These are phyloP conservation scores for Engraulis encrasicolus DNA, from an alignment of 2,113 vertebrate species.

Conservation along the genomic window DNA sequence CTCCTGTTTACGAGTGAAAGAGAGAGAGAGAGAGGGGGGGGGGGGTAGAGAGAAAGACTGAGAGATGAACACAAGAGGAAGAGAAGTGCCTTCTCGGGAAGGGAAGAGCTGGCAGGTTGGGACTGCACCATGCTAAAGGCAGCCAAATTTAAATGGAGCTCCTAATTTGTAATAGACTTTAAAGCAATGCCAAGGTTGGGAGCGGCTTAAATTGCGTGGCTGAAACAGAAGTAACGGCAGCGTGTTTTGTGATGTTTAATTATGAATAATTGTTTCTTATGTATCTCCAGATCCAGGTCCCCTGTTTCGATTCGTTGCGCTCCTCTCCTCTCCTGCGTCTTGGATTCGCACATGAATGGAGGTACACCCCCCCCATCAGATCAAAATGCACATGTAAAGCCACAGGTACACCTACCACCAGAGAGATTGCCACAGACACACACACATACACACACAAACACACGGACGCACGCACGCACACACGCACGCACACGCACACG, in stretches of 20 bases:
- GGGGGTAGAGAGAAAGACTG: background rate
- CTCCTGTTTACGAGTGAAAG: slow-evolving; percentile 48
- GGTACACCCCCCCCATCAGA: slow-evolving; percentile 27
- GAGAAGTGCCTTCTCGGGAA: slow-evolving; percentile 36
- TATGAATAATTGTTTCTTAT: slow-evolving; percentile 79
- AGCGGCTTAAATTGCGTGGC: slow-evolving; percentile 67
- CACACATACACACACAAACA: too few relatives aligned
- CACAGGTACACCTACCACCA: slow-evolving; percentile 43
- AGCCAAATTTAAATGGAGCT: slow-evolving; percentile 65
- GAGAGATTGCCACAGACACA: background rate
- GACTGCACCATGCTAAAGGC: slow-evolving; percentile 41
- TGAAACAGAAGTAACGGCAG: slow-evolving; percentile 66
- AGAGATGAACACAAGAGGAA: background rate
- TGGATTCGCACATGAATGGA: slow-evolving; percentile 57
- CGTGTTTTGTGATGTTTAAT: slow-evolving; percentile 77
- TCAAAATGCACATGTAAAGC: slow-evolving; percentile 29
- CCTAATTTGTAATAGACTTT: slow-evolving; percentile 71
- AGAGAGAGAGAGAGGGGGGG: background rate
- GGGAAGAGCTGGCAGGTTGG: slow-evolving; percentile 64
- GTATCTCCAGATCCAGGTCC: slow-evolving; percentile 66
- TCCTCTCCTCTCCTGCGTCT: slow-evolving; percentile 45
- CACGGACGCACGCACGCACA: too few relatives aligned
- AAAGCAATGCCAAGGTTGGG: slow-evolving; percentile 72
- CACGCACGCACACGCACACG: too few relatives aligned
- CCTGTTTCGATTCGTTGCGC: slow-evolving; percentile 44